Evolutionary conservation across 2,113 vertebrate species (phyloP), one percentile per base, ranked within the genome.

Genomic region (Hemichromis elongatus): DNA sequence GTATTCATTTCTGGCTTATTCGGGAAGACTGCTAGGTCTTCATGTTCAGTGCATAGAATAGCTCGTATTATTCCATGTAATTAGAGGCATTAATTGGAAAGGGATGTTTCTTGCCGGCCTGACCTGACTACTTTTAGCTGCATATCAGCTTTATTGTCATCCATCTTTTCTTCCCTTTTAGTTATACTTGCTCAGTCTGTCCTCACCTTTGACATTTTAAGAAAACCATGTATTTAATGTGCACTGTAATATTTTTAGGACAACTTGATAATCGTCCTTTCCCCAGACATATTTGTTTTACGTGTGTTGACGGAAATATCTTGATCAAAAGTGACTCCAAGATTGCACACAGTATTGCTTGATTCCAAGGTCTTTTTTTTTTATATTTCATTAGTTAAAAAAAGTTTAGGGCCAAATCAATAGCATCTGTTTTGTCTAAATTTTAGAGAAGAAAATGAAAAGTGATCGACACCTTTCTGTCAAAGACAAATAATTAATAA

Each of bases 1-100:
- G 80, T 42, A 90, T 92, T 88, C 73, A 88, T 81, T 19, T 28
- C 33, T 45, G 8, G 80, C 73, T 89, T 57, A 85, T 81, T 53
- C 26, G 1, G 4, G 16, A 24, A 52, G 45, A 33, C 12, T 75
- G 70, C 24, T 12, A 52, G 45, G 18, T 52, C 28, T 75, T 75
- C 16, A 52, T 47, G 47, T 30, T 30, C 10, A 40, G 33, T 55
- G 24, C 6, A 35, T 33, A 45, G 53, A 68, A 82, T 53, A 54
- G 28, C 28, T 19, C 10, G 12, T 57, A 26, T 77, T 80, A 21
- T 63, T 82, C 18, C 18, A 56, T 79, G 45, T 40, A 79, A 81
- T 77, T 75, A 10, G 79, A 82, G 33, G 9, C 35, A 54, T 52
- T 81, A 77, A 35, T 81, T 81, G 59, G 16, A 81, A 83, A 47